A percentile compares a stretch with the other conserved stretches of the same genome.
Conservation (phyloP, 2,113 vertebrate species). For the Mirounga angustirostris region DNA sequence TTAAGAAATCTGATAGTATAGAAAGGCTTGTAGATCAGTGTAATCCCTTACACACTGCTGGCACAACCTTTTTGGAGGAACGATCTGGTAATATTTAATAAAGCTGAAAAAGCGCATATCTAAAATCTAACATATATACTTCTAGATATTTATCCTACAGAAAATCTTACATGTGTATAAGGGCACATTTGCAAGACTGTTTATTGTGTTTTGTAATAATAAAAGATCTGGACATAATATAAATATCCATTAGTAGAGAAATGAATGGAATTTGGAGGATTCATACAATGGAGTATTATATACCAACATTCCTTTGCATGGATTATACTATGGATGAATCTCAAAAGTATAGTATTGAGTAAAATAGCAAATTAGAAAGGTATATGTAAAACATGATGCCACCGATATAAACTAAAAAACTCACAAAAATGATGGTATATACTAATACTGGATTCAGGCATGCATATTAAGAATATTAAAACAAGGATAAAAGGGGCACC, state of each 20-base stretch:
- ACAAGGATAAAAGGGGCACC: not conserved
- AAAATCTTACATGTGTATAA: not conserved
- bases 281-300: not conserved
- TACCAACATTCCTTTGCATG: not conserved
- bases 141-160: not conserved
- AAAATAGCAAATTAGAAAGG: conserved; percentile 17
- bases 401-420: not conserved
- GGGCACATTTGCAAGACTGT: not conserved
- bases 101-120: not conserved
- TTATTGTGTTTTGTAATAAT: conserved; percentile 9
- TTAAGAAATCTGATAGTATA: not conserved
- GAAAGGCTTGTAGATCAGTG: not conserved
- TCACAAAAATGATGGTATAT: not conserved
- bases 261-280: not conserved
- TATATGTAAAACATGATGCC: not conserved
- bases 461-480: not conserved
- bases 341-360: not conserved
- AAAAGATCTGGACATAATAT: not conserved
- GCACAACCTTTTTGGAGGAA: not conserved
- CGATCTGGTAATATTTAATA: not conserved
- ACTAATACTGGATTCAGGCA: not conserved
- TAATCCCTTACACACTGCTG: not conserved
- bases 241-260: not conserved
- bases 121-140: not conserved
- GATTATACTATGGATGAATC: not conserved